phyloP scores from a whole-genome alignment of 2,797 vertebrate species.

The Danio tinwini region DNA sequence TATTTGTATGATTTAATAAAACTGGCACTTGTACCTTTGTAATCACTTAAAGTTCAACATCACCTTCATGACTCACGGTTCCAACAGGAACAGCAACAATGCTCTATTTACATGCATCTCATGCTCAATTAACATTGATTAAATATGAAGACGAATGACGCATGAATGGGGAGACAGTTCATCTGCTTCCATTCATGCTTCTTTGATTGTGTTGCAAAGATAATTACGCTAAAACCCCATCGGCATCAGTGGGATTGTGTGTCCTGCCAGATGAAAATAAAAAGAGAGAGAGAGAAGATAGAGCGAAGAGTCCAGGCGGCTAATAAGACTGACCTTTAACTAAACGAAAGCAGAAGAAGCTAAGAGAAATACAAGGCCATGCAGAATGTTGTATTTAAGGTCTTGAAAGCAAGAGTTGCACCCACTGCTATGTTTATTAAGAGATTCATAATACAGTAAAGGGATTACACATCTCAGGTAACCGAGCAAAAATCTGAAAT shows the following conservation, averaged over 20 bases:
- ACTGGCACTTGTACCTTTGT: neutral
- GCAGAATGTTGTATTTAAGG: neutral
- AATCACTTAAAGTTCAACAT: neutral
- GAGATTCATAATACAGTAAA: neutral
- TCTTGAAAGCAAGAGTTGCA: slow-evolving; percentile 18
- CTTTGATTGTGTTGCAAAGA: slow-evolving; percentile 14
- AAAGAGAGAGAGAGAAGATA: neutral
- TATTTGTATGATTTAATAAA: neutral
- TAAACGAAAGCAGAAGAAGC: slow-evolving; percentile 2
- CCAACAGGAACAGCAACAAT: neutral
- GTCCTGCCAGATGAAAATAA: neutral
- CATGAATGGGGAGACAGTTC: neutral
- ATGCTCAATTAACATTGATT: slow-evolving; percentile 4
- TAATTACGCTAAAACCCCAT: neutral
- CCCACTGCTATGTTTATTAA: neutral
- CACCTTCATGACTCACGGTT: neutral
- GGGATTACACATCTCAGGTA: slow-evolving; percentile 4
- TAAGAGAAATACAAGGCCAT: neutral
- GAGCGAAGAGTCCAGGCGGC: neutral
- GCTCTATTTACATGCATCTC: neutral
- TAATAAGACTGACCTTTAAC: slow-evolving; percentile 38
- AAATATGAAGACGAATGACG: neutral
- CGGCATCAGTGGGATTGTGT: neutral
- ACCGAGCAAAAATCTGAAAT: neutral
- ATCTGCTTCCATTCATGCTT: neutral